phyloP scores from a whole-genome alignment of 2,113 vertebrate species.

The Phyllostomus hastatus region DNA sequence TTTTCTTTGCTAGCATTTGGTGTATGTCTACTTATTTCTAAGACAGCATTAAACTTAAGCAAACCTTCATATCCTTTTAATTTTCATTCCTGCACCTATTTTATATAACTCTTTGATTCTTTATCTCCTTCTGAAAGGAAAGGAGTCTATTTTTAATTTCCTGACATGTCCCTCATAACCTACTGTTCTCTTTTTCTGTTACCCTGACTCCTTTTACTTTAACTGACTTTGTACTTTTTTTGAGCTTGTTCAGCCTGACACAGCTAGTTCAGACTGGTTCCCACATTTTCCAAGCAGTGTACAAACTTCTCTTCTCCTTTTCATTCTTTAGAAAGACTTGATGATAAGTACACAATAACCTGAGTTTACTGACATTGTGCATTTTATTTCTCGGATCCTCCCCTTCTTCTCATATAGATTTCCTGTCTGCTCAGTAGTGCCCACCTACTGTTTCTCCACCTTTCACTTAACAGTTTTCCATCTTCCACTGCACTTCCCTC shows the following conservation, averaged over 20 bases:
- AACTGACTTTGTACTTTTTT: conserved; percentile 5
- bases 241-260: background rate
- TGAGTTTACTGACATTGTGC: background rate
- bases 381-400: background rate
- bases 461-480: background rate
- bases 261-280: background rate
- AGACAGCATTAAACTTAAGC: conserved; percentile 18
- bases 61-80: background rate
- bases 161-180: conserved; percentile 47
- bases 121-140: conserved; percentile 33
- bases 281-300: background rate
- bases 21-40: background rate
- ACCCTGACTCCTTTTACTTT: conserved; percentile 37
- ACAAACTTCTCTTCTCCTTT: background rate
- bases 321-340: background rate
- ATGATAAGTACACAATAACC: background rate
- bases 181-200: conserved; percentile 41
- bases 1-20: background rate
- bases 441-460: background rate
- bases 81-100: conserved; percentile 32
- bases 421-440: background rate
- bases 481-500: background rate
- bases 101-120: conserved; percentile 53
- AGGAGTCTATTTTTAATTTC: conserved; percentile 65
- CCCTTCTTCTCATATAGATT: background rate